Conservation (phyloP, 1,140 invertebrate genomes). For the Ips nitidus region DNA sequence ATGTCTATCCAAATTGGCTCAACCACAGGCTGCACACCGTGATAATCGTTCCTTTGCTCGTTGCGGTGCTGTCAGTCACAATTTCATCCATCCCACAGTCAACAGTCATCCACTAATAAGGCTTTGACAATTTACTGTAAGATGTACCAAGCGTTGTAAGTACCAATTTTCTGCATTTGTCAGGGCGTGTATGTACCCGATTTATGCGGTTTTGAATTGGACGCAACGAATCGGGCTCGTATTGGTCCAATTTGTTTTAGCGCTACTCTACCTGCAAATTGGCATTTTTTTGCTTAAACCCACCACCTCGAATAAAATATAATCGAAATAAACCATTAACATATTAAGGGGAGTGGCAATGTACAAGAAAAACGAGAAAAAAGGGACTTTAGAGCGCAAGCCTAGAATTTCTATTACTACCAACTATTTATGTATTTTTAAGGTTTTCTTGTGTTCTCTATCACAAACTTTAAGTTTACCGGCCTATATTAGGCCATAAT, state of each 20-base stretch:
- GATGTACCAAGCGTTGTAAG: constrained; percentile 34
- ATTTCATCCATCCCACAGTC: too few species aligned
- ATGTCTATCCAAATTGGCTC: constrained; percentile 35
- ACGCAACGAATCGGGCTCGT: constrained; percentile 19
- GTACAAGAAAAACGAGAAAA: too few species aligned
- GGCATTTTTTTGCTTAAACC: constrained; percentile 25
- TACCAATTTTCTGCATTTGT: constrained; percentile 16
- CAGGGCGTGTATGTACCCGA: constrained; percentile 35
- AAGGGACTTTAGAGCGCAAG: too few species aligned
- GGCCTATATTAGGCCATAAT: too few species aligned
- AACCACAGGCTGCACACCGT: constrained; percentile 37
- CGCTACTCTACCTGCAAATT: constrained; percentile 27
- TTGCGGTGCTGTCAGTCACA: constrained; percentile 25
- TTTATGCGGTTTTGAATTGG: constrained; percentile 29
- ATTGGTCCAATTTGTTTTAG: constrained; percentile 9
- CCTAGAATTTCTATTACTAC: too few species aligned
- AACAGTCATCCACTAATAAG: constrained; percentile 12
- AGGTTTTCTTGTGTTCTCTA: too few species aligned
- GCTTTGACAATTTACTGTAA: constrained; percentile 18
- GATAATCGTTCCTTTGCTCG: constrained; percentile 30
- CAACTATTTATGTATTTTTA: too few species aligned
- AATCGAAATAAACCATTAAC: too few species aligned
- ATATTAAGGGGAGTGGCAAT: too few species aligned
- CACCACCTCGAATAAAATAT: too few species aligned
- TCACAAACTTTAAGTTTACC: too few species aligned